Evolutionary conservation across 2,113 vertebrate species (phyloP).

Genomic region (Harpagus bidentatus): DNA sequence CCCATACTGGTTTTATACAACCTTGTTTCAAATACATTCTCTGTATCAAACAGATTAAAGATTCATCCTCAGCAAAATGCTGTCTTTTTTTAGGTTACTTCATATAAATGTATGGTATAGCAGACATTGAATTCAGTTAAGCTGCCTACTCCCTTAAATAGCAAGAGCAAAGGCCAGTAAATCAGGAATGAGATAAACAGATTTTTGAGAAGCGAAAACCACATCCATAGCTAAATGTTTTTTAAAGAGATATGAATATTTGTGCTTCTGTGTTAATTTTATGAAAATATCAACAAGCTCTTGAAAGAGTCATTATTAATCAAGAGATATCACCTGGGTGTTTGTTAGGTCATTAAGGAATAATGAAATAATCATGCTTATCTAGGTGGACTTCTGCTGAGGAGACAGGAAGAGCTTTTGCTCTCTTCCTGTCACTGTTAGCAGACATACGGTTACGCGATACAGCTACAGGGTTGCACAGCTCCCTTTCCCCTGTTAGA

Average conservation of each 20-base stretch:
- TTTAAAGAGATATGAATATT: neutral
- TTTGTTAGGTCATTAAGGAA: neutral
- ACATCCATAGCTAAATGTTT: neutral
- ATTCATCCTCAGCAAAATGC: neutral
- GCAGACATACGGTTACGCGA: neutral
- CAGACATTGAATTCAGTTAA: neutral
- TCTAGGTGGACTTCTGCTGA: neutral
- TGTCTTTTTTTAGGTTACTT: neutral
- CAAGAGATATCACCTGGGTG: neutral
- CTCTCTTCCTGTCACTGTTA: accelerated
- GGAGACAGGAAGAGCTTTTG: neutral
- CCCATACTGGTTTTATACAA: neutral
- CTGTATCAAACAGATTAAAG: neutral
- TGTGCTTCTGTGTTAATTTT: neutral
- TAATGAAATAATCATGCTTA: neutral
- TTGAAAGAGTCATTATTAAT: neutral
- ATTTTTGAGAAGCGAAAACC: neutral
- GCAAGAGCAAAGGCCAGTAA: neutral
- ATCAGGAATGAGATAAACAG: neutral
- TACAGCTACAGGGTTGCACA: neutral
- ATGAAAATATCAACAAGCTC: neutral
- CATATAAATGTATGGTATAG: neutral
- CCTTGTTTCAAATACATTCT: neutral
- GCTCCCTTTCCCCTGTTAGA: neutral
- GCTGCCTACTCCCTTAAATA: neutral